phyloP scores from a whole-genome alignment of 2,797 vertebrate species.

The Platalea minor region DNA sequence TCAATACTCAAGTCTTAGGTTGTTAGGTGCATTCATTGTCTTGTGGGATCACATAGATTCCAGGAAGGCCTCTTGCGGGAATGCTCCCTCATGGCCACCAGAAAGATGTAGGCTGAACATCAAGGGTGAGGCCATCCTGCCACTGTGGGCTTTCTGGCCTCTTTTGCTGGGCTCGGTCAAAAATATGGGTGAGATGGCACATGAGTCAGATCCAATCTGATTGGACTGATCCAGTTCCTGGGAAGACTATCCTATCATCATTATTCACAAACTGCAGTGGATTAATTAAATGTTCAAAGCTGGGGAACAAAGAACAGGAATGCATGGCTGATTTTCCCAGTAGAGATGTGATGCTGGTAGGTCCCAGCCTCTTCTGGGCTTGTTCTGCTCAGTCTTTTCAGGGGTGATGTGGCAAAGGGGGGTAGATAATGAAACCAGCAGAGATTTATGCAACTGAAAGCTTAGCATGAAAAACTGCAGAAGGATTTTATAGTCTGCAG shows the following conservation, averaged over 20 bases:
- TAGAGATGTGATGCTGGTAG: neutral
- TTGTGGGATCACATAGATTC: neutral
- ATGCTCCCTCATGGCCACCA: neutral
- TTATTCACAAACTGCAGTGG: neutral
- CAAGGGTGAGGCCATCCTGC: neutral
- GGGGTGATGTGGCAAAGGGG: neutral
- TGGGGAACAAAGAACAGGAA: neutral
- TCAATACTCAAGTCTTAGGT: rapidly evolving
- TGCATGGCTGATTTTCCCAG: neutral
- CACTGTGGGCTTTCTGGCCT: neutral
- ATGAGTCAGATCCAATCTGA: neutral
- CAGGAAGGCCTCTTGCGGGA: neutral
- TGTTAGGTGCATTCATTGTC: neutral
- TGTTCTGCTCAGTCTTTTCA: neutral
- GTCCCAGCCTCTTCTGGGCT: neutral
- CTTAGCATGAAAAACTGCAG: neutral
- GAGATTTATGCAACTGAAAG: neutral
- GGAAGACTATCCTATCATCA: neutral
- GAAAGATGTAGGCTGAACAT: neutral
- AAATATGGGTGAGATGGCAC: neutral
- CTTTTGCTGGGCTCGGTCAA: neutral
- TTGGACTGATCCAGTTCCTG: neutral
- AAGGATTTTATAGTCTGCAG: neutral
- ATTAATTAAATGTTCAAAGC: neutral
- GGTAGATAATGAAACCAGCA: neutral